Base-by-base conservation (phyloP, 2,113 vertebrate species). In the Orientallactaga bullata region DNA sequence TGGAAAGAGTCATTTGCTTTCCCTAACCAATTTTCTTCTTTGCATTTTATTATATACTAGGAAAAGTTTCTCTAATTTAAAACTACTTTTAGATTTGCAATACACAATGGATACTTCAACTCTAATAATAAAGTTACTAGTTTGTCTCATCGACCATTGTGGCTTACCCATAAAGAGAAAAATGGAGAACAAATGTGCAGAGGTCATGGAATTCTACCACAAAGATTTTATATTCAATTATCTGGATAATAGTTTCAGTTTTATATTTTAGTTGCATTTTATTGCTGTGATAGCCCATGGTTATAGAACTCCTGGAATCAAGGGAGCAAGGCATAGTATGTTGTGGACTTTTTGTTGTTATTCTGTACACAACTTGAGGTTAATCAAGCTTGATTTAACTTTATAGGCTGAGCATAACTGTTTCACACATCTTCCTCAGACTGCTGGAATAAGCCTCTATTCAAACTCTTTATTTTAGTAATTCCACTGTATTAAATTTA, bases 141-240 rank as follows among this genome's bases (percentile, higher is more conserved):
- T 68, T 60, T 72, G 9, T 88, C 17, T 51, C 26, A 42, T 13
- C 80, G 13, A 55, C n/a, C 47, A 80, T 1, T 74, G 61, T 72
- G 42, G 63, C 58, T 77, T 63, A 89, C 1, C 32, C 7, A 85
- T 6, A 71, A 82, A 42, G 65, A 65, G 42, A 77, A 95, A 95
- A 93, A 60, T 15, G 17, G 20, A 93, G 37, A 82, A 81, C 15
- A 42, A 10, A 37, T 58, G 35, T 15, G 85, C 35, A 88, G 60
- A 81, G 2, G 35, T 72, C 63, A 85, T n/a, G 3, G 73, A 66
- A 72, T 51, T 92, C 61, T 81, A 71, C 24, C 20, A 58, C 2
- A 30, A 83, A 89, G 26, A 92, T 65, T 91, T 91, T 86, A 72
- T 89, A 73, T 97, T 89, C 69, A 85, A 78, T 73, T 79, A 85